A percentile compares a stretch with the other conserved stretches of the same genome.
Evolutionary conservation across 2,797 vertebrate species (phyloP).

Genomic region (Peromyscus attwateri): DNA sequence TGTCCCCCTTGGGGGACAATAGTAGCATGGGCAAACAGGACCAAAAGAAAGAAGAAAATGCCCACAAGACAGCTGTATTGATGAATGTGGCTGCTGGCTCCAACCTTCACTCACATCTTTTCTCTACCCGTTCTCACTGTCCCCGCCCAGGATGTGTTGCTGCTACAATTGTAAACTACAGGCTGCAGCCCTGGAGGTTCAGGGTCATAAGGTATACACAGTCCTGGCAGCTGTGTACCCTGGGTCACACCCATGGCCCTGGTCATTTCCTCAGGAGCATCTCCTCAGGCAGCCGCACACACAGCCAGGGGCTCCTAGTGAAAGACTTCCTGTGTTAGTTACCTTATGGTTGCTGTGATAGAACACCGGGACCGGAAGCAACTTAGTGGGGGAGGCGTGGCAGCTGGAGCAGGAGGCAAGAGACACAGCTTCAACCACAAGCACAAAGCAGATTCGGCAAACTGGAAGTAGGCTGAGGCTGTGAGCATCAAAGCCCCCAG

Average conservation of each 20-base stretch:
- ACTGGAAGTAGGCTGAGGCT: neutral
- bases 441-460: neutral
- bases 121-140: accelerated
- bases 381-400: neutral
- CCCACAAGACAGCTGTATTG: neutral
- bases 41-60: neutral
- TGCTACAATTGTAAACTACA: neutral
- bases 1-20: neutral
- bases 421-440: neutral
- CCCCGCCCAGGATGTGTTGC: too few relatives aligned
- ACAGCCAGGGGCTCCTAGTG: constrained; percentile 37
- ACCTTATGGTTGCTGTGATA: neutral
- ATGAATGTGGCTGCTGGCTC: neutral
- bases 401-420: neutral
- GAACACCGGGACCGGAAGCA: neutral
- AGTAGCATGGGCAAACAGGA: neutral
- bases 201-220: neutral
- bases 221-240: too few relatives aligned
- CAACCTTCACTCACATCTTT: too few relatives aligned
- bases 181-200: neutral
- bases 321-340: constrained; percentile 64
- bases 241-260: accelerated
- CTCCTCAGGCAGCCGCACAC: constrained; percentile 50
- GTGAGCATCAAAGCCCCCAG: neutral
- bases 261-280: neutral